Evolutionary conservation across 2,113 vertebrate species (phyloP).

Genomic region (Caloenas nicobarica): DNA sequence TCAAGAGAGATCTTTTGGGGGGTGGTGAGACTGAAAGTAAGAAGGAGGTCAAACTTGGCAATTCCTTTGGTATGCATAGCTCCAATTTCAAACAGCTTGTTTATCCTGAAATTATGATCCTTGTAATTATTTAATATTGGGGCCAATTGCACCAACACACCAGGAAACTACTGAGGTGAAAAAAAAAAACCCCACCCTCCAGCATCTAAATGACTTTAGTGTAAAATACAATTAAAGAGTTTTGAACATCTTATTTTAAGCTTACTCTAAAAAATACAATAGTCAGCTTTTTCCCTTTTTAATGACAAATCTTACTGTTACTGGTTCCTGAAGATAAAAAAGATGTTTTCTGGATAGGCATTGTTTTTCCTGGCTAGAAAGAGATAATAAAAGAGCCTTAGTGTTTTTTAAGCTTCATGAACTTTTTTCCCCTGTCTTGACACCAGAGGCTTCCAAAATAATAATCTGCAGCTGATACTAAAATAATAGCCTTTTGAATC

Average conservation of each 20-base stretch:
- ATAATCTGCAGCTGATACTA: slow-evolving; percentile 31
- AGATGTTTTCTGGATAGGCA: background rate
- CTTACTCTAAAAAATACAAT: background rate
- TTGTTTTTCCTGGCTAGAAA: slow-evolving; percentile 4
- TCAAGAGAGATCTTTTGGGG: background rate
- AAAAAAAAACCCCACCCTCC: background rate
- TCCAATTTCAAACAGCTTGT: slow-evolving; percentile 26
- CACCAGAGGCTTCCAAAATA: slow-evolving; percentile 6
- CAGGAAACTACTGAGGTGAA: slow-evolving; percentile 19
- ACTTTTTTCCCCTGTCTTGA: background rate
- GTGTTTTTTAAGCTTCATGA: background rate
- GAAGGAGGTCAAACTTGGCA: slow-evolving; percentile 18
- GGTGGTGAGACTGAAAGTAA: background rate
- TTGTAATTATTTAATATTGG: slow-evolving; percentile 49
- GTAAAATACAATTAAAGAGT: slow-evolving; percentile 6
- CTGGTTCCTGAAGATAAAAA: background rate
- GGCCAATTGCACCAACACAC: slow-evolving; percentile 5
- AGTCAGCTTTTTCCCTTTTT: background rate
- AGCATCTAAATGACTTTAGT: background rate
- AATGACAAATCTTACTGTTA: background rate
- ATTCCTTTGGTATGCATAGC: slow-evolving; percentile 5
- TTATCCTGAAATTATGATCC: slow-evolving; percentile 45
- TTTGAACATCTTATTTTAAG: background rate
- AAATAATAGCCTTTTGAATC: slow-evolving; percentile 42
- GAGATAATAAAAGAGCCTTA: background rate